Base-by-base conservation (phyloP, 1,140 invertebrate genomes). In the Leucophenga varia region DNA sequence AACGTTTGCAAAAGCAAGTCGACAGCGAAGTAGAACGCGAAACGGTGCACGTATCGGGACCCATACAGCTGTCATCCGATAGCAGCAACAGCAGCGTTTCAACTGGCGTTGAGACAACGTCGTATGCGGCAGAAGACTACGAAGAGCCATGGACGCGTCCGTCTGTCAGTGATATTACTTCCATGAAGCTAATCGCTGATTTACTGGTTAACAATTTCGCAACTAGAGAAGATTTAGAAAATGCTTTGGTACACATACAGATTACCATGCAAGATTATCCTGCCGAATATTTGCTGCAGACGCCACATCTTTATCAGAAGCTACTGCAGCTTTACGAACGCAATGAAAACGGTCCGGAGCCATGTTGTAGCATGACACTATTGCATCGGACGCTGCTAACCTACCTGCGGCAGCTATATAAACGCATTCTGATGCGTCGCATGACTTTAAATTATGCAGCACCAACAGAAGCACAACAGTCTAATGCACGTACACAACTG, bases 211-310 rank as follows among this genome's bases (percentile, higher is more conserved):
- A 20, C 10, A 49, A 44, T 14, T 16, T 1, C 14, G 25, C 22
- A 6, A 36, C 28, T 5, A 19, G 25, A 9, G 13, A 10, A 3
- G 61, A 64, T 25, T 34, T 70, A 17, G n/a, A 54, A 2, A 40
- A 54, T 7, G 35, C 52, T 9, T 13, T 74, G 0, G 52, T 46
- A 1, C 49, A 55, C 9, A 17, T 74, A 12, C 49, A 52, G 21
- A 47, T 74, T 1, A 61, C 59, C 12, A 44, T 74, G 40, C 14
- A 14, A 6, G 72, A 74, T 45, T 74, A 74, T 45, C 72, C 72
- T 2, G 49, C 50, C 1, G 72, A 74, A 34, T 70, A 61, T 34
- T 41, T 74, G 19, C 50, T 72, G 2, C 72, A 74, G 40, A 14
- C 55, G 0, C 72, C 72, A 8, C 43, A 57, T 18, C 44, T 65